phyloP scores from a whole-genome alignment of 2,113 vertebrate genomes.

The Prunella himalayana region DNA sequence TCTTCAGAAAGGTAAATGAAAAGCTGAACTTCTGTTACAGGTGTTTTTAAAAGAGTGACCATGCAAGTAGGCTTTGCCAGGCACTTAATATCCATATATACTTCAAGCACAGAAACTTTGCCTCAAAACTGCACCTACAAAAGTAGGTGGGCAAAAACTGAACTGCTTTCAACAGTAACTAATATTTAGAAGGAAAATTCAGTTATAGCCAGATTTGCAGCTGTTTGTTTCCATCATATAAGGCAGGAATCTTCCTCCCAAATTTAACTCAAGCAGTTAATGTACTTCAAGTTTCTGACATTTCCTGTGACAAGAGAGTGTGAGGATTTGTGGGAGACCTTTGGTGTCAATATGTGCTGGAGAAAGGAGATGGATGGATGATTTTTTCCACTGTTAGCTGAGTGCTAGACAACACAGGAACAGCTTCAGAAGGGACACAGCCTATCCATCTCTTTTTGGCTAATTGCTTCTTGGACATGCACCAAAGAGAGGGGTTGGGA shows the following conservation, averaged over 20 bases:
- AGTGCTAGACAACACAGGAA: not conserved
- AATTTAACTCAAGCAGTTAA: not conserved
- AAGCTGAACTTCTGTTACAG: not conserved
- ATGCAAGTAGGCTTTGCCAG: not conserved
- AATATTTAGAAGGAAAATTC: not conserved
- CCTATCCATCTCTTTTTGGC: not conserved
- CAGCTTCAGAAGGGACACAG: not conserved
- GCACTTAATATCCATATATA: not conserved
- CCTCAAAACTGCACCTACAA: not conserved
- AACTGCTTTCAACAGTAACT: not conserved
- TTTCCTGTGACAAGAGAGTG: not conserved
- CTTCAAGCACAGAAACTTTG: not conserved
- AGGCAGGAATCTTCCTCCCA: not conserved
- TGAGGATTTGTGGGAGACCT: not conserved
- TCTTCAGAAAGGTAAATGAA: not conserved
- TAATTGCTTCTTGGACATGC: not conserved
- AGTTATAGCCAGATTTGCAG: not conserved
- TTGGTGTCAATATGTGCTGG: not conserved
- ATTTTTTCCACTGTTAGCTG: not conserved
- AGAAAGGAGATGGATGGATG: not conserved
- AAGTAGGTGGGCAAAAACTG: not conserved
- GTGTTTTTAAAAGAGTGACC: not conserved
- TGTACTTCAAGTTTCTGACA: not conserved
- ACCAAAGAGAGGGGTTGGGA: not conserved
- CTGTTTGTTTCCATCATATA: not conserved